Evolutionary conservation across 2,113 vertebrate genomes (phyloP).

Genomic region (Leptobrachium leishanense): DNA sequence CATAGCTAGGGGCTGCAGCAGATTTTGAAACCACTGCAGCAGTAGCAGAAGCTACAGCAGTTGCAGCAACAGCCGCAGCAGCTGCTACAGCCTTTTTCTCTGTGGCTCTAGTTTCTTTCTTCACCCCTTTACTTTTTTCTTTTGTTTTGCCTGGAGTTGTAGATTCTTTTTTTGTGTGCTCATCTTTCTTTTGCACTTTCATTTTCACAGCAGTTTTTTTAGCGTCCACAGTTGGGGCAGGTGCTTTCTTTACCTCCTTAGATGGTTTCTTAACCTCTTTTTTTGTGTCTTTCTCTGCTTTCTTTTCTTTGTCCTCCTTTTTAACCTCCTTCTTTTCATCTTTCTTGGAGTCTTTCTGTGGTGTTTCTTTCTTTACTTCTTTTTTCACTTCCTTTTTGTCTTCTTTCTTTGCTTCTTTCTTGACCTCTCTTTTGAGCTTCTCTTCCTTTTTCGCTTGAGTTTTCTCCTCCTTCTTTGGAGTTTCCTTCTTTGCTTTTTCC

Average conservation of each 20-base stretch:
- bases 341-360: slow-evolving; percentile 78
- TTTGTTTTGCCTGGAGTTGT: slow-evolving; percentile 74
- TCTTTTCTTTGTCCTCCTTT: slow-evolving; percentile 83
- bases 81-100: slow-evolving; percentile 58
- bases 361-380: slow-evolving; percentile 76
- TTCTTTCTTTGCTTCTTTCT: slow-evolving; percentile 78
- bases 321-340: slow-evolving; percentile 77
- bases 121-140: slow-evolving; percentile 80
- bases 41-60: slow-evolving; percentile 40
- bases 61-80: slow-evolving; percentile 47
- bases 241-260: slow-evolving; percentile 82
- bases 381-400: slow-evolving; percentile 80
- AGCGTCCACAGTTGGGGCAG: slow-evolving; percentile 63
- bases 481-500: slow-evolving; percentile 78
- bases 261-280: slow-evolving; percentile 78
- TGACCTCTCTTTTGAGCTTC: slow-evolving; percentile 75
- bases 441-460: slow-evolving; percentile 69
- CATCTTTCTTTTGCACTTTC: slow-evolving; percentile 84
- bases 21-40: slow-evolving; percentile 46
- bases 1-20: slow-evolving; percentile 50
- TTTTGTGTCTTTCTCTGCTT: slow-evolving; percentile 85
- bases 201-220: slow-evolving; percentile 80
- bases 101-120: slow-evolving; percentile 76
- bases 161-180: slow-evolving; percentile 75
- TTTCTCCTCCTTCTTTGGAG: slow-evolving; percentile 71